Base-by-base conservation (phyloP, 1,140 invertebrate genomes). In the Phymastichus coffea region DNA sequence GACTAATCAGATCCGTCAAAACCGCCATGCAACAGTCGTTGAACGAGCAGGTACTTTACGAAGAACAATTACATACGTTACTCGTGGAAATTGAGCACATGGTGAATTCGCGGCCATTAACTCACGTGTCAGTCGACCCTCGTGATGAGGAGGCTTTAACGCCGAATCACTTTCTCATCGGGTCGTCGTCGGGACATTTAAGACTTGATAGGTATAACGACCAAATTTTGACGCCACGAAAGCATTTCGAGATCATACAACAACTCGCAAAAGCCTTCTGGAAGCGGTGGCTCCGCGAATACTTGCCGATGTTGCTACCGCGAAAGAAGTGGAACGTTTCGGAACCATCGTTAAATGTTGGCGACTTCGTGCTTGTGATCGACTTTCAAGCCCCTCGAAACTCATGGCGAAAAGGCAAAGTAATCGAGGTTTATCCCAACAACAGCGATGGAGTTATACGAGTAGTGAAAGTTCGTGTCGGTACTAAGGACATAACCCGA, bases 151-250 rank as follows among this genome's bases (percentile, higher is more conserved):
- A 46, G 37, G 49, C 43, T 0, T 33, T 72, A 0, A 70, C 70
- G 3, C 71, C 73, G 0, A 73, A 68, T 35, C 74, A 77, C 55
- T 74, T 76, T 44, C 40, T 76, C 0, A 65, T 71, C 17, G 65
- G 71, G 4, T 20, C 20, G 2, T 57, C 55, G 1, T 49, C 55
- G 3, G 23, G 37, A 0, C 2, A 38, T 19, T 14, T 40, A 12
- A 25, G 17, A 25, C 12, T 40, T 2, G 33, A 15, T 2, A 14
- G 23, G 3, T 57, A 28, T 23, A 15, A 25, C 2, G 3, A 23
- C 0, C 1, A 26, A 10, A 4, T 1, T 30, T 30, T 48, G 2
- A 1, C 4, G 4, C 6, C 14, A 0, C n/a, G 28, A 3, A 62
- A 59, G 28, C 30, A 52, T n/a, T 62, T 19, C 35, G n/a, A 10